Evolutionary conservation across 1,140 invertebrate genomes (phyloP), one percentile per base, ranked within the genome.

Genomic region (Aricia agestis): DNA sequence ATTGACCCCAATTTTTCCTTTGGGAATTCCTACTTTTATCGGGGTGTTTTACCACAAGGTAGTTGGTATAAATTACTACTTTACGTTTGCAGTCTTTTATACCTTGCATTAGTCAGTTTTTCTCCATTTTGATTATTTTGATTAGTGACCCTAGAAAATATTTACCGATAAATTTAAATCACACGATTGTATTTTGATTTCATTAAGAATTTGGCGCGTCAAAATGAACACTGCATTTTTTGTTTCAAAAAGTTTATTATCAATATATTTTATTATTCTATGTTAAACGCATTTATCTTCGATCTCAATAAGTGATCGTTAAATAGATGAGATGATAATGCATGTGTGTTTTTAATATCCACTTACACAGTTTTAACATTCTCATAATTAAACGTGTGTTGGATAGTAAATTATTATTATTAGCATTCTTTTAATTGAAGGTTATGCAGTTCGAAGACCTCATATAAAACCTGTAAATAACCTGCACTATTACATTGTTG

Each of bases 361-460:
- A 52, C 13, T 52, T 52, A 52, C 45, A 13, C 45, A 52, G 45
- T 11, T 52, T 52, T 52, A 52, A 63, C 17, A 25, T 63, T 63
- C 59, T 19, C 59, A 63, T 25, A 63, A 63, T 63, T 63, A 63
- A 25, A 25, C 10, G 17, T 11, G 10, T 25, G 19, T 17, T 63
- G 59, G 59, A 63, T 63, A 63, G 17, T 25, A 63, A 11, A 63
- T 63, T 19, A 63, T 63, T 63, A 63, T 63, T 19, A 63, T 63
- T 63, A 63, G 59, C 59, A 63, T 63, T 63, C 59, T 63, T 63
- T 25, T 63, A 18, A 19, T 63, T 19, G 59, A 63, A 63, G 59
- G 59, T 63, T 63, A 63, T 25, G 17, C 59, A 19, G 59, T 63
- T 63, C 59, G 59, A 63, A 63, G 59, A 63, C 59, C 59, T 63